Evolutionary conservation across 2,888 invertebrate genomes (phyloP).

Genomic region (Cryptus viduatorius): DNA sequence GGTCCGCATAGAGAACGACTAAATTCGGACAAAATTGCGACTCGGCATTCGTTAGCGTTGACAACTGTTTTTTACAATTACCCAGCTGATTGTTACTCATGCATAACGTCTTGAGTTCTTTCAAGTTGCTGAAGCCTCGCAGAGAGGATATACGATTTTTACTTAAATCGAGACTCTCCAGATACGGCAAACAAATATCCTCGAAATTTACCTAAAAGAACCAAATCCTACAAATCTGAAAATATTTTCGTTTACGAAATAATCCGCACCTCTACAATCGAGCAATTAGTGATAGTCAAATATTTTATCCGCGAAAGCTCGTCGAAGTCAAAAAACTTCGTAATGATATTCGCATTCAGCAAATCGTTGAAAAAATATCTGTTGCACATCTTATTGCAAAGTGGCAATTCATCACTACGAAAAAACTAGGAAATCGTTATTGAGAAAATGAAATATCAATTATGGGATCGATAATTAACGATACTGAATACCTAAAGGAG

Average conservation of each 20-base stretch:
- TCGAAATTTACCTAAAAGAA: conserved; percentile 69
- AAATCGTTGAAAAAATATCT: conserved; percentile 57
- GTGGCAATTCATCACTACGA: conserved; percentile 69
- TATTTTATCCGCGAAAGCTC: conserved; percentile 69
- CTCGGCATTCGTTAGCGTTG: not conserved
- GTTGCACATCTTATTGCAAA: conserved; percentile 67
- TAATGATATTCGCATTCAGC: conserved; percentile 60
- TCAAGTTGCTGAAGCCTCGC: conserved; percentile 68
- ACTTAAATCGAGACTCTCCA: conserved; percentile 75
- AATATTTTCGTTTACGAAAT: not conserved
- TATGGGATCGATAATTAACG: no score
- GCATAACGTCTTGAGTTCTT: conserved; percentile 70
- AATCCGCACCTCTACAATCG: conserved; percentile 69
- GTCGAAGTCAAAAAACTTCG: conserved; percentile 50
- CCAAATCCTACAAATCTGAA: not conserved
- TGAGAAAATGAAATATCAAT: not conserved
- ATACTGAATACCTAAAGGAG: not conserved
- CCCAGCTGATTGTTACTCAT: conserved; percentile 72
- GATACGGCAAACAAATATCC: conserved; percentile 66
- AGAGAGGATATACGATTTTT: conserved; percentile 71
- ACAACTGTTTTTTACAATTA: not conserved
- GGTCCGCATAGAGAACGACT: conserved; percentile 71
- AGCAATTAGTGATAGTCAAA: conserved; percentile 70
- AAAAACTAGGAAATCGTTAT: not conserved
- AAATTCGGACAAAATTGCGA: conserved; percentile 64